Percentiles rank a stretch among this genome's conserved stretches.
phyloP scores from a whole-genome alignment of 2,797 vertebrate species.

The Hoplostethus atlanticus region DNA sequence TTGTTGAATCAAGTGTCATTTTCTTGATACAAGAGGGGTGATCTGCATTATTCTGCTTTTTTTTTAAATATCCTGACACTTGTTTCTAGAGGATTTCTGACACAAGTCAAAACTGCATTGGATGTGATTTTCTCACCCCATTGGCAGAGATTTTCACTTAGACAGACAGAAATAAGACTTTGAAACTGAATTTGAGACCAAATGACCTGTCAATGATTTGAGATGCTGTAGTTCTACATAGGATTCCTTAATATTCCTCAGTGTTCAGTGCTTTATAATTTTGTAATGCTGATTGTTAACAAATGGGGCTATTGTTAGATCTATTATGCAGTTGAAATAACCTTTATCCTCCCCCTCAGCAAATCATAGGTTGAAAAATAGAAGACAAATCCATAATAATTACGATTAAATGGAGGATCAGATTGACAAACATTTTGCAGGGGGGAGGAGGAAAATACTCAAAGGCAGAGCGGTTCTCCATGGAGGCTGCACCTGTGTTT shows the following conservation, averaged over 20 bases:
- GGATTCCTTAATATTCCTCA: background rate
- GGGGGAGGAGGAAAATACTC: conserved; percentile 17
- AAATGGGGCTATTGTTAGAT: conserved; percentile 24
- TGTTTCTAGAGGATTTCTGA: no score
- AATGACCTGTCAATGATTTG: background rate
- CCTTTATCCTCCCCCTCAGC: conserved; percentile 27
- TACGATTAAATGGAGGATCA: conserved; percentile 76
- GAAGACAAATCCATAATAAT: conserved; percentile 76
- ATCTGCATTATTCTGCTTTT: no score
- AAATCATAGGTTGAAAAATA: conserved; percentile 58
- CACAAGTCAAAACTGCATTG: no score
- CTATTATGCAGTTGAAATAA: conserved; percentile 4
- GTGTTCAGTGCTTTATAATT: background rate
- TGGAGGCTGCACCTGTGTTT: conserved; percentile 80
- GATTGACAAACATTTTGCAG: conserved; percentile 71
- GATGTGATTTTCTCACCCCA: background rate
- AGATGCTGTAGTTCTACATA: background rate
- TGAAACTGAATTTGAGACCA: background rate
- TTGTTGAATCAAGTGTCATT: background rate
- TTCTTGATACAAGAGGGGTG: background rate
- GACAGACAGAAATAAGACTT: background rate
- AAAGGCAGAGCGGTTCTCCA: conserved; percentile 39
- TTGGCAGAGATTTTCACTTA: no score
- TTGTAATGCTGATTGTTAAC: conserved; percentile 4
- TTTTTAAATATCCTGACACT: background rate